These are phyloP conservation scores for Watsonalla cultraria DNA, from an alignment of 2,888 invertebrate species.

Conservation along the genomic window DNA sequence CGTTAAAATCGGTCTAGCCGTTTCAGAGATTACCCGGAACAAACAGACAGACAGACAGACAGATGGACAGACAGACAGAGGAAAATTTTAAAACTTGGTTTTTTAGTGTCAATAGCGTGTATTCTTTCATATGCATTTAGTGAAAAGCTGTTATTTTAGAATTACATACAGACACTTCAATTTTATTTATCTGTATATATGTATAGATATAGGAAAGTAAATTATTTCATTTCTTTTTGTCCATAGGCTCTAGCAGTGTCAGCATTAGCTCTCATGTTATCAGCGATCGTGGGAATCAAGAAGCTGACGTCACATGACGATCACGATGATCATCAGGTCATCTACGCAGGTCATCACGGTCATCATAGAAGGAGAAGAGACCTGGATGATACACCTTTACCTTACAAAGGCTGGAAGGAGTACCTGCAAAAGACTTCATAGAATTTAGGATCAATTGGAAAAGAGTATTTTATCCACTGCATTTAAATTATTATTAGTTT, in stretches of 20 bases:
- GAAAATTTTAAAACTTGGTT: too few species aligned
- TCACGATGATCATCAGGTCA: slow-evolving; percentile 78
- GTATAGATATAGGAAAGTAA: too few species aligned
- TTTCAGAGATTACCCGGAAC: too few species aligned
- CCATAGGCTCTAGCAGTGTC: slow-evolving; percentile 81
- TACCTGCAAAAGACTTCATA: slow-evolving; percentile 28
- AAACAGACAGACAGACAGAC: too few species aligned
- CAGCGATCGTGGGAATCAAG: slow-evolving; percentile 86
- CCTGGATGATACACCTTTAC: slow-evolving; percentile 51
- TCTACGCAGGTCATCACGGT: slow-evolving; percentile 80
- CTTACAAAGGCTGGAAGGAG: slow-evolving; percentile 73
- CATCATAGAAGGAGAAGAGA: slow-evolving; percentile 76
- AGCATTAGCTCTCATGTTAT: slow-evolving; percentile 85
- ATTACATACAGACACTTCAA: too few species aligned
- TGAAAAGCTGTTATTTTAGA: too few species aligned
- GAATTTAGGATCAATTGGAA: neutral
- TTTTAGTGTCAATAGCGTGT: too few species aligned
- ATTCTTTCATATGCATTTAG: too few species aligned
- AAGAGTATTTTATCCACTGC: slow-evolving; percentile 21
- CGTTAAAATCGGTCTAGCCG: too few species aligned
- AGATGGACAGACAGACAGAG: too few species aligned
- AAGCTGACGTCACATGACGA: slow-evolving; percentile 81
- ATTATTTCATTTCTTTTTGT: neutral
- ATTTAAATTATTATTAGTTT: slow-evolving; percentile 24
- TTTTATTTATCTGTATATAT: too few species aligned